A percentile compares a stretch with the other conserved stretches of the same genome.
phyloP scores from a whole-genome alignment of 2,797 vertebrate genomes.

The Syndactyla subalaris region DNA sequence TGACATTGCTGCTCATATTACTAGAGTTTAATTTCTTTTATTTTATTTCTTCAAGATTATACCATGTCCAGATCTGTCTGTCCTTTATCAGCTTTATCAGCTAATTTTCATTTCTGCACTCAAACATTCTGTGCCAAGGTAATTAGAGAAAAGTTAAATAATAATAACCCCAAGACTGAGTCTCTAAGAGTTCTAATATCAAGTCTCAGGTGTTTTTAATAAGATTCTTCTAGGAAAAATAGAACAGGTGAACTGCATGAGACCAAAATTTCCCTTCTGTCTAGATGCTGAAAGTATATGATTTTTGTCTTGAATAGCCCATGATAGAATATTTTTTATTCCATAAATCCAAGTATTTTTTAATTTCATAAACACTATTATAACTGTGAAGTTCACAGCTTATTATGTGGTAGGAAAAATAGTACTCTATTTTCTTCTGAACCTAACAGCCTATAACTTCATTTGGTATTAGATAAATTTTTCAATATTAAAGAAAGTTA shows the following conservation, averaged over 20 bases:
- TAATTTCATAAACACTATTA: neutral
- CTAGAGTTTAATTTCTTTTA: neutral
- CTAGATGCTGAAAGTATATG: neutral
- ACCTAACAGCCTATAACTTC: neutral
- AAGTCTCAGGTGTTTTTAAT: neutral
- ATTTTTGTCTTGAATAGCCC: neutral
- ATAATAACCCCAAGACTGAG: neutral
- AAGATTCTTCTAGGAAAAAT: neutral
- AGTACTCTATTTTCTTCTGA: neutral
- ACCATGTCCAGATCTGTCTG: neutral
- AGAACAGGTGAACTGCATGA: neutral
- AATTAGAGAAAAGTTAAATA: conserved; percentile 20
- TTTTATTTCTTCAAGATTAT: neutral
- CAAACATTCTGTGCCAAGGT: neutral
- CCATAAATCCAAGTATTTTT: neutral
- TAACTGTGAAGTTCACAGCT: neutral
- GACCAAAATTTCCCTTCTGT: neutral
- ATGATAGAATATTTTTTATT: neutral
- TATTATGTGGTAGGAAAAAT: neutral
- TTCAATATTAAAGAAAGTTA: neutral
- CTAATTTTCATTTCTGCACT: neutral
- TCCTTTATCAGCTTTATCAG: neutral
- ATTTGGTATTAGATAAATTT: neutral
- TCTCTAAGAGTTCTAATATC: neutral
- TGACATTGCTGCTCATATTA: neutral